Percentiles rank a stretch among this genome's conserved stretches.
Evolutionary conservation across 2,888 invertebrate genomes (phyloP).

Genomic region (Habrosyne pyritoides): DNA sequence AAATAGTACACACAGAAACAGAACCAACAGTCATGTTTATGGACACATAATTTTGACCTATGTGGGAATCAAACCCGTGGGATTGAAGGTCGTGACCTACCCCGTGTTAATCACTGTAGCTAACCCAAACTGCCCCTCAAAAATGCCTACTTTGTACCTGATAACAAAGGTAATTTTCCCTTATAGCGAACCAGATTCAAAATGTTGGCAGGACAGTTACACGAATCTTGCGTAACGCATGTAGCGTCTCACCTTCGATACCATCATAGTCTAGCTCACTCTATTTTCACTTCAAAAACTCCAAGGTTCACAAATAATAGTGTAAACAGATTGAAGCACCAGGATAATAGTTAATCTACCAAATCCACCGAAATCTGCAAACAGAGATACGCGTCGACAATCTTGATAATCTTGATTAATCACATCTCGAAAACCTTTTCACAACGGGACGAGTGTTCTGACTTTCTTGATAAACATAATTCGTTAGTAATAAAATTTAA

Average conservation of each 20-base stretch:
- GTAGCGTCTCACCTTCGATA: constrained; percentile 4
- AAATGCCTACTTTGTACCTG: no score
- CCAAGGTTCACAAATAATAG: constrained; percentile 52
- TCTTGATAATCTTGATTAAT: constrained; percentile 74
- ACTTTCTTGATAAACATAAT: constrained; percentile 9
- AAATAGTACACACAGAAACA: no score
- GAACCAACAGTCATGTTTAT: no score
- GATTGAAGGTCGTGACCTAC: no score
- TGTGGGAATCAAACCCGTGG: no score
- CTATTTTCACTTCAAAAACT: constrained; percentile 22
- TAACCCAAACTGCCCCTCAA: no score
- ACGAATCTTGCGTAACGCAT: neutral
- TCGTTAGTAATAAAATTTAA: neutral
- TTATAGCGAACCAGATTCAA: no score
- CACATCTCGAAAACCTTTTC: constrained; percentile 51
- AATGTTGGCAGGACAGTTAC: no score
- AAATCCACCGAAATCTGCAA: constrained; percentile 70
- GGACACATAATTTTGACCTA: no score
- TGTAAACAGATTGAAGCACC: constrained; percentile 42
- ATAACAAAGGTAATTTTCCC: no score
- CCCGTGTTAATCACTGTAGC: no score
- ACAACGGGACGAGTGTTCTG: constrained; percentile 25
- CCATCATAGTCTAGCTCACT: neutral
- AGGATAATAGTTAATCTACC: constrained; percentile 61
- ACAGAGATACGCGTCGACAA: constrained; percentile 56